Evolutionary conservation across 2,888 invertebrate genomes (phyloP).

Genomic region (Chymomyza fuscimana): DNA sequence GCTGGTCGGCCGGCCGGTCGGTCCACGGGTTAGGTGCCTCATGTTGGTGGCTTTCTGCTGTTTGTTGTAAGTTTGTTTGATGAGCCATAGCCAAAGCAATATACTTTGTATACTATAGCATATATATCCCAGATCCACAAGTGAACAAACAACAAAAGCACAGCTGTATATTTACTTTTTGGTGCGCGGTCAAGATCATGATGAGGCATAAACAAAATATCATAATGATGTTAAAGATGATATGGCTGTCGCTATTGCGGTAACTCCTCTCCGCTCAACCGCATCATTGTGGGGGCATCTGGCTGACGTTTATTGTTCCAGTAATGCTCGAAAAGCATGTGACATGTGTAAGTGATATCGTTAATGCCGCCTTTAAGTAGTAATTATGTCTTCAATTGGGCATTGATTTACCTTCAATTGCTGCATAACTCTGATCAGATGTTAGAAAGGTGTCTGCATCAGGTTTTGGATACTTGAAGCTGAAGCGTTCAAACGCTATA

Average conservation of each 20-base stretch:
- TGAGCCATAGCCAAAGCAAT: slow-evolving; percentile 27
- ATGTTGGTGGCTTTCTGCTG: slow-evolving; percentile 4
- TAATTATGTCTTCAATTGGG: slow-evolving; percentile 73
- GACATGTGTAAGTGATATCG: slow-evolving; percentile 74
- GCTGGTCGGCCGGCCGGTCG: background rate
- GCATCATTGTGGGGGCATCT: slow-evolving; percentile 16
- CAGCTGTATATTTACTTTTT: slow-evolving; percentile 54
- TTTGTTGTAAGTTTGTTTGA: slow-evolving; percentile 52
- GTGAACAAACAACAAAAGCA: slow-evolving; percentile 39
- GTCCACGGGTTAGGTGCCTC: background rate
- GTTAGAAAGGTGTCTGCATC: background rate
- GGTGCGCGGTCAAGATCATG: slow-evolving; percentile 66
- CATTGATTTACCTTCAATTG: slow-evolving; percentile 25
- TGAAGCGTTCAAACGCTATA: background rate
- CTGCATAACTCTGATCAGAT: background rate
- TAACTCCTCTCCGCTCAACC: slow-evolving; percentile 17
- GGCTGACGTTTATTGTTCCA: slow-evolving; percentile 55
- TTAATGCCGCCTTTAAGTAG: slow-evolving; percentile 73
- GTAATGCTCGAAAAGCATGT: slow-evolving; percentile 56
- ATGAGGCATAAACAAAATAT: slow-evolving; percentile 51
- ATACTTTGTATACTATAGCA: slow-evolving; percentile 10
- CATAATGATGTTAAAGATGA: slow-evolving; percentile 32
- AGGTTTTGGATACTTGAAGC: background rate
- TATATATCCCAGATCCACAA: background rate
- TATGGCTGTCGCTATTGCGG: slow-evolving; percentile 23